Base-by-base conservation (phyloP, 2,888 invertebrate species). In the Dasysyrphus tricinctus region DNA sequence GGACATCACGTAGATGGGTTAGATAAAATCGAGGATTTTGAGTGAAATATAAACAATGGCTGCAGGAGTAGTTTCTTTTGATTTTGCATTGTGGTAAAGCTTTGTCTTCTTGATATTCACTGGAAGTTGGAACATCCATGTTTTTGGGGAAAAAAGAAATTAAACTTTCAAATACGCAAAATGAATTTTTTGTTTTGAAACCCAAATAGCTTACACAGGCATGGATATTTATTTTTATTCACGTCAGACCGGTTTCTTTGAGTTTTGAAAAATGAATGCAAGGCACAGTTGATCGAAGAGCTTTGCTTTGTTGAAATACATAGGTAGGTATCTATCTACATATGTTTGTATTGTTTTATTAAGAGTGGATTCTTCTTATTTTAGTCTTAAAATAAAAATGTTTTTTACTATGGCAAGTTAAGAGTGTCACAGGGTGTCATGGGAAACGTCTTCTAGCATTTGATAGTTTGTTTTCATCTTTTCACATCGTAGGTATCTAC, bases 21-120 rank as follows among this genome's bases (percentile, higher is more conserved):
- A 97, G 94, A 92, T 94, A 96, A 90, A 94, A 94, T 89, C 96
- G 94, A 51, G 97, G 96, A 91, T 96, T 96, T 90, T 95, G 96
- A 59, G 97, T 96, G 91, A 94, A 95, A 92, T 95, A 96, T 88
- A 94, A 94, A 92, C 96, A 96, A 92, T 94, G 94, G 72, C 92
- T 92, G 93, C 97, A 97, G 88, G 94, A 94, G 92, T 97, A 97
- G 92, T 96, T 96, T 88, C 97, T 93, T 90, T 95, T 95, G 90
- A 96, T 95, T 93, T 95, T 95, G 93, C 96, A 95, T 93, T 96
- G 95, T 87, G 96, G 96, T 89, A 96, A 93, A 89, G 94, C 94
- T 65, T 93, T 93, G 89, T 90, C 90, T 80, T 90, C 88, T 65
- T 74, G 57, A 19, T 70, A 56, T 37, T 70, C 54, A 4, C 5